Percentiles rank a stretch among this genome's conserved stretches.
Conservation (phyloP, 2,113 vertebrate species). For the Ailuropoda melanoleuca region DNA sequence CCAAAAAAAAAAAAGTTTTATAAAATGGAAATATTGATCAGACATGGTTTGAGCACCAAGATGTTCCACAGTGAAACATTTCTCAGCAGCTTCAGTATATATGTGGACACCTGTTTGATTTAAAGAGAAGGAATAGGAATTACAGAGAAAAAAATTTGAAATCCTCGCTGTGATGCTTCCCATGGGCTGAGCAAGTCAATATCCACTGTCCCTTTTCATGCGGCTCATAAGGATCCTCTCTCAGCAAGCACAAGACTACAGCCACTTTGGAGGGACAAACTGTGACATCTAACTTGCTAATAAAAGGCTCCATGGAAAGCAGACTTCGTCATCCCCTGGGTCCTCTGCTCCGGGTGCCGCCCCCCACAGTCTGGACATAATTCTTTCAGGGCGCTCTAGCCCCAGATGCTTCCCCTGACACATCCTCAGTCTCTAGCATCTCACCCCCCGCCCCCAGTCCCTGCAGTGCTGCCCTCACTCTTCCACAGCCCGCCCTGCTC, state of each 20-base stretch:
- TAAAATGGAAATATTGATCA: background rate
- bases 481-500: background rate
- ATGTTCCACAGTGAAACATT: background rate
- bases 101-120: background rate
- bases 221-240: background rate
- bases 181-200: accelerated
- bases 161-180: background rate
- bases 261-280: too few relatives aligned
- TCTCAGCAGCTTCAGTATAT: background rate
- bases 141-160: background rate
- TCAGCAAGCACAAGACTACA: background rate
- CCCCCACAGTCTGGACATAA: accelerated
- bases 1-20: background rate
- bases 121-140: background rate
- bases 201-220: background rate
- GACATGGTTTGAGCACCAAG: too few relatives aligned
- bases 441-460: accelerated
- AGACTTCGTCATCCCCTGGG: accelerated
- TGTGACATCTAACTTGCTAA: too few relatives aligned
- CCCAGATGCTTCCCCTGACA: background rate
- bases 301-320: background rate
- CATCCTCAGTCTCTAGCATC: accelerated
- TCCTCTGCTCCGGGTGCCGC: too few relatives aligned
- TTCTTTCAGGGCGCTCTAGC: accelerated
- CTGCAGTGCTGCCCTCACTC: too few relatives aligned